Evolutionary conservation across 2,797 vertebrate species (phyloP), one percentile per base, ranked within the genome.

Genomic region (Peromyscus melanophrys): DNA sequence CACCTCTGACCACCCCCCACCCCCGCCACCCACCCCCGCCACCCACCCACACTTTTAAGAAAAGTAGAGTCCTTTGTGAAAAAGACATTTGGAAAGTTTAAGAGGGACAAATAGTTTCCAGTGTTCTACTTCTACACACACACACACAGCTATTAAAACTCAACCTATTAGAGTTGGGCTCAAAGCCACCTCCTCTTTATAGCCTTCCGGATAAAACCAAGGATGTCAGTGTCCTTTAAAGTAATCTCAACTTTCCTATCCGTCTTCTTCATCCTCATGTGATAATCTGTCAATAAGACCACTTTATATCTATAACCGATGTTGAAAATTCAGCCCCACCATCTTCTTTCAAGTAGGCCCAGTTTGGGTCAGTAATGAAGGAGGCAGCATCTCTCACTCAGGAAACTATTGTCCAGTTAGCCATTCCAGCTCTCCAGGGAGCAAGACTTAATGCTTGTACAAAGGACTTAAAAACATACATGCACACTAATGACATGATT

Each of bases 401-500:
- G 89, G 40, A 75, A 85, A 95, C 57, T 90, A 83, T 57, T 81
- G 65, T 97, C 92, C 61, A 49, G 29, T 52, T 43, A 88, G 49
- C 25, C 40, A 57, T 29, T 71, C 34, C 77, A 92, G 61, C 19
- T 89, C 83, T 97, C 55, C 96, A 43, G 92, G 85, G 69, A 96
- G 96, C 95, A 96, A 95, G 78, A 94, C 86, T 88, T 97, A 83
- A 97, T 96, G 75, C 69, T 65, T 96, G 46, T 89, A 63, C 71
- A 95, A 92, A 98, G 95, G 43, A 83, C 57, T 96, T 84, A 76
- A 95, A 97, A 93, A 78, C 92, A 57, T 57, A 84, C 55, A 65
- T 14, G 46, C 17, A 77, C 71, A 23, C 86, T 69, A 88, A 97
- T 97, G 97, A 94, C 90, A 93, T 96, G 93, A 98, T 98, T 98